Percentiles rank a stretch among this genome's conserved stretches.
These are phyloP conservation scores for Suncus etruscus DNA, from an alignment of 2,113 vertebrate genomes.

Conservation along the genomic window DNA sequence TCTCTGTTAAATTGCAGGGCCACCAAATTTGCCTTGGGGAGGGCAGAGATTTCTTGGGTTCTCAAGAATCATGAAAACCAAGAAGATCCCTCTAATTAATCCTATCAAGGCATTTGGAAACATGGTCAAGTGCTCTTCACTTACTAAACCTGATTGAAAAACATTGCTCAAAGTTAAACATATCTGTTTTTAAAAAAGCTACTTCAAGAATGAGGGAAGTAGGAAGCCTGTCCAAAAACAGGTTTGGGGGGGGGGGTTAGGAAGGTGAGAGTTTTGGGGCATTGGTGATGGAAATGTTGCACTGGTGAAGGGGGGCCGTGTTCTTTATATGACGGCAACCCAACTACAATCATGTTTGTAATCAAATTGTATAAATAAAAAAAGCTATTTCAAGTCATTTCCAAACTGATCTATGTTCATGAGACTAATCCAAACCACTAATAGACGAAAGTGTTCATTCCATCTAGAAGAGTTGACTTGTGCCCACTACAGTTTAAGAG, in stretches of 20 bases:
- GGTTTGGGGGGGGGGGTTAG: too few relatives aligned
- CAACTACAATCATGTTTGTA: too few relatives aligned
- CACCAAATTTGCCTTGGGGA: neutral
- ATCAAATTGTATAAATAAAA: neutral
- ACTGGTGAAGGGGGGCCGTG: too few relatives aligned
- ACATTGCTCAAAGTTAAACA: constrained; percentile 27
- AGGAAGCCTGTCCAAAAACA: too few relatives aligned
- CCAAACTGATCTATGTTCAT: constrained; percentile 41
- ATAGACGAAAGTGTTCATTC: constrained; percentile 52
- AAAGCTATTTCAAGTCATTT: neutral
- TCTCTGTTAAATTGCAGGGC: neutral
- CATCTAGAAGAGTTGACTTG: constrained; percentile 61
- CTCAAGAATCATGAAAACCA: constrained; percentile 4
- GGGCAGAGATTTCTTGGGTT: neutral
- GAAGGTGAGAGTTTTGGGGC: too few relatives aligned
- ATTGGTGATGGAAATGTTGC: too few relatives aligned
- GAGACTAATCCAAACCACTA: constrained; percentile 55
- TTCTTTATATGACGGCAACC: too few relatives aligned
- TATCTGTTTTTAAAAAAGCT: neutral
- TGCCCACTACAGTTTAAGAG: constrained; percentile 57
- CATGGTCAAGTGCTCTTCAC: constrained; percentile 34
- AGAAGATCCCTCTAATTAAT: neutral
- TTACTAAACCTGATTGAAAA: constrained; percentile 2
- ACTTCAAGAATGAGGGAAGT: too few relatives aligned
- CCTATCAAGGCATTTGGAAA: neutral